A percentile compares a stretch with the other conserved stretches of the same genome.
Conservation (phyloP, 2,888 invertebrate species). For the Peribatodes rhomboidaria region DNA sequence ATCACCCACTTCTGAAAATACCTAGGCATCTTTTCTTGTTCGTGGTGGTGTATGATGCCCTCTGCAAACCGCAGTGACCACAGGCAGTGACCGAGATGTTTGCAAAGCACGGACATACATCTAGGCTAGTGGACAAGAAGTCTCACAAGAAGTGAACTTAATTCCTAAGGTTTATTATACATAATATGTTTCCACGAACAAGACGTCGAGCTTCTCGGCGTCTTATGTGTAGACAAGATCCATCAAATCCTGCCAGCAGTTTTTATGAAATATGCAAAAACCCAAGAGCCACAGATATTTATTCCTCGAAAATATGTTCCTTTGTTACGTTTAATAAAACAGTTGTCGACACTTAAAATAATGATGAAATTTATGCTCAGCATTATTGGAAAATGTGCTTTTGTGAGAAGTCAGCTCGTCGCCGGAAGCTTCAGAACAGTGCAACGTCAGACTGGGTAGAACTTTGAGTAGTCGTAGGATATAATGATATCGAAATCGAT, state of each 20-base stretch:
- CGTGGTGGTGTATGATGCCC: too few species aligned
- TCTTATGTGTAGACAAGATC: background rate
- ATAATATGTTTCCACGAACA: too few species aligned
- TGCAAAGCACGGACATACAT: background rate
- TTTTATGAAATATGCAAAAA: slow-evolving; percentile 6
- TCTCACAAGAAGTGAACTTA: too few species aligned
- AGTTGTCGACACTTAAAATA: slow-evolving; percentile 8
- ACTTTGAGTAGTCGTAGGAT: too few species aligned
- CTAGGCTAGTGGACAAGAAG: background rate
- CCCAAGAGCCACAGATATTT: background rate
- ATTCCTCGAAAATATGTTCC: background rate
- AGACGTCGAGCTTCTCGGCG: background rate
- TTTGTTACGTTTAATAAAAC: slow-evolving; percentile 7
- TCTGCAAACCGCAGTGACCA: background rate
- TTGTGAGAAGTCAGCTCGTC: slow-evolving; percentile 1
- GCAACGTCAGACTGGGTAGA: background rate
- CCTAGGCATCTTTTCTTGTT: too few species aligned
- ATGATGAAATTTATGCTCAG: slow-evolving; percentile 12
- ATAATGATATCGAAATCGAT: too few species aligned
- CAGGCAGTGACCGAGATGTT: too few species aligned
- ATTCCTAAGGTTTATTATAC: too few species aligned
- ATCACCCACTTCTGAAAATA: too few species aligned
- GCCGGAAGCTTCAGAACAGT: background rate
- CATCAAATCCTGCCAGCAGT: background rate
- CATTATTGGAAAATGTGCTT: slow-evolving; percentile 14